Percentiles rank a stretch among this genome's conserved stretches.
phyloP scores from a whole-genome alignment of 2,797 vertebrate genomes.

The Pseudochaenichthys georgianus region DNA sequence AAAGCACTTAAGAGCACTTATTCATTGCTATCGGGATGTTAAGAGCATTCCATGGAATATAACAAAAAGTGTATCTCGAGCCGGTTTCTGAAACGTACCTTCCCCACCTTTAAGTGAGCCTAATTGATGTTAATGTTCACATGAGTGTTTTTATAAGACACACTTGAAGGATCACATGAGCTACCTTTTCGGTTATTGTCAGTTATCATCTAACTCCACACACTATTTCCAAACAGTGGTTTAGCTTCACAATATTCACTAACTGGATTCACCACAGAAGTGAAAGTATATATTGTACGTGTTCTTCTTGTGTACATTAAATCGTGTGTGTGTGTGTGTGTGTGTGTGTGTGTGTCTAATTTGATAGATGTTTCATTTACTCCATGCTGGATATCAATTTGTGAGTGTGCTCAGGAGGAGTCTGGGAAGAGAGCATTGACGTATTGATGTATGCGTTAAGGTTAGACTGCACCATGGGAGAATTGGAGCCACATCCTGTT shows the following conservation, averaged over 20 bases:
- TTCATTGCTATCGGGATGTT: too few relatives aligned
- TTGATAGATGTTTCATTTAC: constrained; percentile 41
- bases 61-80: too few relatives aligned
- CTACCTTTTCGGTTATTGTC: too few relatives aligned
- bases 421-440: constrained; percentile 35
- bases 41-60: too few relatives aligned
- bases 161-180: too few relatives aligned
- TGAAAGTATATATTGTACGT: not conserved
- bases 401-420: constrained; percentile 18
- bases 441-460: constrained; percentile 74
- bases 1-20: too few relatives aligned
- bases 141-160: too few relatives aligned
- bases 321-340: not conserved
- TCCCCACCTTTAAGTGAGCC: too few relatives aligned
- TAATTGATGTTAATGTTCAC: too few relatives aligned
- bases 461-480: constrained; percentile 54
- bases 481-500: constrained; percentile 64
- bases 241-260: not conserved
- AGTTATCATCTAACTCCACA: too few relatives aligned
- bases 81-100: too few relatives aligned
- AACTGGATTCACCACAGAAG: not conserved
- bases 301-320: not conserved
- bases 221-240: not conserved
- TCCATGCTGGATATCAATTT: constrained; percentile 52
- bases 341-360: not conserved